Evolutionary conservation across 2,888 invertebrate species (phyloP).

Genomic region (Suillia variegata): DNA sequence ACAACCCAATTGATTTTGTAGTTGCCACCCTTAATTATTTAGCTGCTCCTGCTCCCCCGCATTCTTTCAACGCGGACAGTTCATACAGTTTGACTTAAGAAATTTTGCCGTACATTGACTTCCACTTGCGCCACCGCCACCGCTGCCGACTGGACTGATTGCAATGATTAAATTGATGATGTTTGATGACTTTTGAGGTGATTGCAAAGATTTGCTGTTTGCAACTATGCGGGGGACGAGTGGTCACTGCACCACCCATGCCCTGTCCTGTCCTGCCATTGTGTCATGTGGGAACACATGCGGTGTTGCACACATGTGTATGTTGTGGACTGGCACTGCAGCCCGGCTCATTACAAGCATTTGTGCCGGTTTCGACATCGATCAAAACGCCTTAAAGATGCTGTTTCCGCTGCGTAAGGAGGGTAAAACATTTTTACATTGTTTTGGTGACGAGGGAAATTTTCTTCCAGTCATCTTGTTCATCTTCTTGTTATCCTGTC

Average conservation of each 20-base stretch:
- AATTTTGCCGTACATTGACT: slow-evolving; percentile 38
- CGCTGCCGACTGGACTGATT: slow-evolving; percentile 16
- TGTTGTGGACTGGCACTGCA: no score
- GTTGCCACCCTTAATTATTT: slow-evolving; percentile 53
- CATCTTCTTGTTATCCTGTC: no score
- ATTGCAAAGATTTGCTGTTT: slow-evolving; percentile 31
- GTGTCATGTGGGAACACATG: slow-evolving; percentile 46
- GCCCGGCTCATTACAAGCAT: slow-evolving; percentile 54
- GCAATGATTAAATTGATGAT: slow-evolving; percentile 57
- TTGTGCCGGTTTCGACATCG: slow-evolving; percentile 42
- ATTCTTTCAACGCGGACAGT: slow-evolving; percentile 29
- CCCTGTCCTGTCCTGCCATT: not conserved
- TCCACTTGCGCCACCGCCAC: no score
- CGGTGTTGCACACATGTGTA: slow-evolving; percentile 35
- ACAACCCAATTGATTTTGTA: no score
- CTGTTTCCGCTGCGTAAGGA: no score
- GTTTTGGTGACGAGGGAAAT: no score
- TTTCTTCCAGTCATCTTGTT: no score
- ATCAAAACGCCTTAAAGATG: slow-evolving; percentile 46
- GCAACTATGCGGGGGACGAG: not conserved
- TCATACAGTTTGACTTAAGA: slow-evolving; percentile 44
- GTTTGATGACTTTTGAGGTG: slow-evolving; percentile 58
- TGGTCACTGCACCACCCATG: not conserved
- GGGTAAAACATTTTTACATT: no score
- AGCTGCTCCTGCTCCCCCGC: slow-evolving; percentile 42